Evolutionary conservation across 2,888 invertebrate species (phyloP), one percentile per base, ranked within the genome.

Genomic region (Andrena trimmerana): DNA sequence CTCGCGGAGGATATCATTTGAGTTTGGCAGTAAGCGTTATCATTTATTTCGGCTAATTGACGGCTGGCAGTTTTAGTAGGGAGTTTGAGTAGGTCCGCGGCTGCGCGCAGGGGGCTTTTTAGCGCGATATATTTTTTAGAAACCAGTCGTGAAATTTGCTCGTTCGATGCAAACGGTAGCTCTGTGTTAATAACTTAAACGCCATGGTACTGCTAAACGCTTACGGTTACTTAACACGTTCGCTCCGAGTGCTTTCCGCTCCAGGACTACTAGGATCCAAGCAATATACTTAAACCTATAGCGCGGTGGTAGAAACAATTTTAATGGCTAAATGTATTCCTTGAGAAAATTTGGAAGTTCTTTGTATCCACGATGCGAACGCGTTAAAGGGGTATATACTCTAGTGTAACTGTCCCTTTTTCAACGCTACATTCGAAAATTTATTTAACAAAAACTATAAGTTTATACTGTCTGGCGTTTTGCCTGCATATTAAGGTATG

Each of bases 171-270:
- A 31, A 71, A 68, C 83, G 77, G 81, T 81, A 78, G 81, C 77
- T 42, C 59, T 52, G 67, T 69, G 67, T 63, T 79, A 87, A 87
- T 87, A 83, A 83, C 66, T 76, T 74, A 78, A 78, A 76, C 69
- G 78, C 59, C 67, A 68, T 54, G 78, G 50, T 50, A 69, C 24
- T 27, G 63, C 54, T 77, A 67, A 81, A 74, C 57, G 60, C 54
- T 81, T 54, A 16, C 24, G 54, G 73, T 78, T 81, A 73, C 62
- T 57, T 57, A 57, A 27, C 57, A 57, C 57, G 10, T 57, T 27
- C 57, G 20, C 13, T 36, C 57, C n/a, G 24, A 48, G 13, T 65
- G 27, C 20, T 57, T 27, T 57, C 27, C 8, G 24, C 5, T 10
- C 24, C 10, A 4, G 24, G 24, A 57, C 10, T 57, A 54, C 8